Percentiles rank a stretch among this genome's conserved stretches.
phyloP scores from a whole-genome alignment of 2,113 vertebrate genomes.

The Erythrolamprus reginae region DNA sequence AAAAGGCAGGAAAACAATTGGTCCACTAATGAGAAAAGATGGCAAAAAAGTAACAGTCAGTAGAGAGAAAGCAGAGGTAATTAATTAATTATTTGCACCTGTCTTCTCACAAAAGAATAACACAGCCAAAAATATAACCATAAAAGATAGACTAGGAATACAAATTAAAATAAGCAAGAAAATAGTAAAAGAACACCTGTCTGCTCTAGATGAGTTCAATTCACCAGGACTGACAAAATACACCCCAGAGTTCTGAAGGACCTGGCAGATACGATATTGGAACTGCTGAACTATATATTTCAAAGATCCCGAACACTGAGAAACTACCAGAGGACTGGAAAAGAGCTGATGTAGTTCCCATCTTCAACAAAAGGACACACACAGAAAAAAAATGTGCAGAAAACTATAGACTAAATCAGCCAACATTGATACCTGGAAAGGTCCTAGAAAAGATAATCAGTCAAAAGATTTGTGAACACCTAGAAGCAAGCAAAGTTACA shows the following conservation, averaged over 20 bases:
- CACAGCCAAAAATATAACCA: background rate
- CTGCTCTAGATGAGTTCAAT: background rate
- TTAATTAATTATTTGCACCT: background rate
- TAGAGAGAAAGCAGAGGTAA: background rate
- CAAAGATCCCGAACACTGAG: background rate
- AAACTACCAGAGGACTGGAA: background rate
- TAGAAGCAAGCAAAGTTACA: background rate
- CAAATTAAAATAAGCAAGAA: background rate
- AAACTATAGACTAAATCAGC: background rate
- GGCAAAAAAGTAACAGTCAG: background rate
- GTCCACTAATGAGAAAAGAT: background rate
- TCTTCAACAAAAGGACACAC: background rate
- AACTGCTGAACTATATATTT: background rate
- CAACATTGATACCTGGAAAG: background rate
- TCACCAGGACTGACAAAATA: background rate
- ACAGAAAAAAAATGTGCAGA: background rate
- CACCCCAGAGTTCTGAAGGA: background rate
- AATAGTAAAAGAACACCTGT: background rate
- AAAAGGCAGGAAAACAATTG: no score
- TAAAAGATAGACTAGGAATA: background rate
- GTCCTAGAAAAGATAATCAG: background rate
- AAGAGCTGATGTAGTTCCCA: background rate
- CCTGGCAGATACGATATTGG: background rate
- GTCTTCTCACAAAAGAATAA: background rate
- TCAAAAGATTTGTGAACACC: background rate